Conservation (phyloP, 2,113 vertebrate genomes). For the Sylvia atricapilla region DNA sequence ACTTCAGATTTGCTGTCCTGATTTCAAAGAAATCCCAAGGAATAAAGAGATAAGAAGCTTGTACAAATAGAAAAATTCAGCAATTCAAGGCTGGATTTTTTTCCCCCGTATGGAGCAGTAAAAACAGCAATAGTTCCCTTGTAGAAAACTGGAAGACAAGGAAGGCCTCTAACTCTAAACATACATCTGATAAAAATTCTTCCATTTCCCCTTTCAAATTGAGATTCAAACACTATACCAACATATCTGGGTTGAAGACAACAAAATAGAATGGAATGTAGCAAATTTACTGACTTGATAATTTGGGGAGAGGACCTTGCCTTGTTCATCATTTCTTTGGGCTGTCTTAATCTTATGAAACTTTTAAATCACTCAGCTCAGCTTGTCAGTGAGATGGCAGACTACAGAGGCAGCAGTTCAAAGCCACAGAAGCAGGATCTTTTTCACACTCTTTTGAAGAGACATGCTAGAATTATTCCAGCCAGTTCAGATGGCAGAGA, state of each 20-base stretch:
- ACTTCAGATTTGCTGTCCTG: not conserved
- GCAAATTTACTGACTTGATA: not conserved
- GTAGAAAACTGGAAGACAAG: not conserved
- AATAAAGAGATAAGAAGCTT: not conserved
- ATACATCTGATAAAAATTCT: not conserved
- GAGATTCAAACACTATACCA: not conserved
- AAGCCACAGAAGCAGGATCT: not conserved
- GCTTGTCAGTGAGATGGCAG: not conserved
- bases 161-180: not conserved
- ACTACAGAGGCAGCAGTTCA: constrained; percentile 22
- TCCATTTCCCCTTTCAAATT: not conserved
- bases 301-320: not conserved
- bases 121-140: not conserved
- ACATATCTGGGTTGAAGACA: not conserved
- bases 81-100: not conserved
- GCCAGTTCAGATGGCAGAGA: not conserved
- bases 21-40: not conserved
- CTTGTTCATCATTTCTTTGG: not conserved
- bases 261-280: not conserved
- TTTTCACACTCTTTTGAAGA: not conserved
- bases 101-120: not conserved
- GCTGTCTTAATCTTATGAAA: not conserved
- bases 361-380: constrained; percentile 1
- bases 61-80: not conserved
- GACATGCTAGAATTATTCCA: not conserved